Base-by-base conservation (phyloP, 2,888 invertebrate species). In the Epistrophe grossulariae region DNA sequence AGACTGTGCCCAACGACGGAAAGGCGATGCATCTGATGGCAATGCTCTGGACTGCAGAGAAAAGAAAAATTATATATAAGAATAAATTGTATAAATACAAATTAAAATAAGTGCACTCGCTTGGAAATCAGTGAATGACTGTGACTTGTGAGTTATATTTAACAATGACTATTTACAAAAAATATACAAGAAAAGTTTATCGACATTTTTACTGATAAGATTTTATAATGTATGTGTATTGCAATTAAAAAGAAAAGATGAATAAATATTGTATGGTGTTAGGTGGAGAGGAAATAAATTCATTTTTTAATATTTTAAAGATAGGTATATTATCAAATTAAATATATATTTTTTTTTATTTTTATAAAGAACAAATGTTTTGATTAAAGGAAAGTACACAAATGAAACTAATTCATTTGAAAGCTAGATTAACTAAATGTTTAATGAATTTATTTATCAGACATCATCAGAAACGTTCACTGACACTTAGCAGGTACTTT, bases 1-100 rank as follows among this genome's bases (percentile, higher is more conserved):
- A 87, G 95, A 95, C 89, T 95, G 94, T 91, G 94, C 95, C 93
- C 95, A 95, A 89, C 95, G 92, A 24, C 92, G 92, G 79, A 93
- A 93, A 74, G 93, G 92, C 88, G 93, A 93, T 76, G 92, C 91
- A 90, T 92, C 92, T 88, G 91, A 89, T 88, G 93, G 91, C 88
- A 92, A 90, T 71, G 91, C 91, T 66, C 92, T 92, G 85, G 91
- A 94, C 95, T 95, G 93, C 1, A 89, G 92, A 90, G 91, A 92
- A 72, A 79, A 78, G 87, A 88, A 52, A 73, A 52, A 38, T 68
- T 24, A 2, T 40, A 13, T 17, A 38, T 68, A 35, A 52, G 15
- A 24, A 17, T 15, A 38, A 13, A n/a, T 60, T 17, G n/a, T 13
- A 13, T 13, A 40, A 62, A 50, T n/a, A 38, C 19, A 60, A 60